A percentile compares a stretch with the other conserved stretches of the same genome.
Conservation (phyloP, 2,888 invertebrate genomes). For the Mantis religiosa region DNA sequence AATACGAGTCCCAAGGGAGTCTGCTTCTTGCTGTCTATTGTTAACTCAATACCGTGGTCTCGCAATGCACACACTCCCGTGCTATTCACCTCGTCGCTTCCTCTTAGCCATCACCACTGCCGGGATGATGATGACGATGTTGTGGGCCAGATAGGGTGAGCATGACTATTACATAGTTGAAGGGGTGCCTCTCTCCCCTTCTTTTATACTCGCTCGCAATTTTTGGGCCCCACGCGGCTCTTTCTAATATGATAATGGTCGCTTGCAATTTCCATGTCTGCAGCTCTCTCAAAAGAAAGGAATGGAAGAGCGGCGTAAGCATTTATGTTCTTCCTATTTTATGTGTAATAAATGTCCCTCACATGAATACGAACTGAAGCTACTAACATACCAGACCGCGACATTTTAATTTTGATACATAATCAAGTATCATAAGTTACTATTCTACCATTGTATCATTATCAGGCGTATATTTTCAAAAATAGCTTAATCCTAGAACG, state of each 20-base stretch:
- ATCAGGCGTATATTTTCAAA: no score
- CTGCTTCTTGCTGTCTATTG: not conserved
- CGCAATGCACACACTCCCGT: not conserved
- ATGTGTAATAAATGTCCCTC: no score
- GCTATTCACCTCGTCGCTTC: not conserved
- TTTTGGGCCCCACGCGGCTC: not conserved
- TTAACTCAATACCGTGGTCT: not conserved
- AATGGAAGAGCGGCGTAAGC: not conserved
- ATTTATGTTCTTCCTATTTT: not conserved
- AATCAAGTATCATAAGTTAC: no score
- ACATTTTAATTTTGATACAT: no score
- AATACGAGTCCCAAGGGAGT: not conserved
- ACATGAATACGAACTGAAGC: no score
- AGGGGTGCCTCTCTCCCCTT: not conserved
- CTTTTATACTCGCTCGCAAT: not conserved
- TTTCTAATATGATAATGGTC: not conserved
- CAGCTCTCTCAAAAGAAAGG: not conserved
- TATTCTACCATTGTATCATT: no score
- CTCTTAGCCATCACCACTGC: not conserved
- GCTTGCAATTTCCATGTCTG: not conserved
- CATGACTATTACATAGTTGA: not conserved
- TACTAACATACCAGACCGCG: no score
- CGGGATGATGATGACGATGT: not conserved
- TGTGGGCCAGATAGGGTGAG: not conserved
- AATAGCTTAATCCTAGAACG: no score